Base-by-base conservation (phyloP, 2,113 vertebrate species). In the Anhinga rufa region DNA sequence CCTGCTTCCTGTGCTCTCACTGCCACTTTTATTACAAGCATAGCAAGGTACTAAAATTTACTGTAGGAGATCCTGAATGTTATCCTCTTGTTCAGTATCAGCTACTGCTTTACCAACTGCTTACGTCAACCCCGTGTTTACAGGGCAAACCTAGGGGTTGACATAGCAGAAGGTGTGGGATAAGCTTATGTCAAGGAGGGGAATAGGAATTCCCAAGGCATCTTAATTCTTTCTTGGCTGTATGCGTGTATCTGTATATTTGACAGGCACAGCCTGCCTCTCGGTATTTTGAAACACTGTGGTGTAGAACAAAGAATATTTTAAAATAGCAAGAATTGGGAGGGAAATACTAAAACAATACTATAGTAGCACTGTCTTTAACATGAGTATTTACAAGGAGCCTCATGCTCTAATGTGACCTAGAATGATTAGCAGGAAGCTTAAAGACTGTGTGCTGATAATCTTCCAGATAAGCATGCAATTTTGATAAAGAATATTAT, bases 401-500 rank as follows among this genome's bases (percentile, higher is more conserved):
- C 32, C 22, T 92, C 42, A 17, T 28, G 75, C 54, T 86, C 49
- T 88, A 48, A n/a, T 36, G 38, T 77, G 71, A 66, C 65, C 57
- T 83, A 1, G 66, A 51, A 77, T 96, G 91, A 97, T 94, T 93
- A 94, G 82, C 84, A 96, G 91, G 69, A 95, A 96, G 54, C 51
- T 94, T 90, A 88, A 92, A 77, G 72, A 32, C 58, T 88, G 26
- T 44, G 15, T 95, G 87, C 75, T 94, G 91, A 93, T 93, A 93
- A 85, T 89, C 86, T 90, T 42, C 66, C 69, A 96, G 86, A 76
- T 68, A 94, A 87, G 44, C 36, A 51, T 76, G 60, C 89, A 82
- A 93, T 96, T 97, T 95, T 94, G 71, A 86, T 96, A 90, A 95
- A 90, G 60, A 93, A 68, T 92, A 78, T 89, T 84, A 83, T 66